Conservation (phyloP, 2,797 vertebrate genomes). For the Petrocephalus schoutedeni region DNA sequence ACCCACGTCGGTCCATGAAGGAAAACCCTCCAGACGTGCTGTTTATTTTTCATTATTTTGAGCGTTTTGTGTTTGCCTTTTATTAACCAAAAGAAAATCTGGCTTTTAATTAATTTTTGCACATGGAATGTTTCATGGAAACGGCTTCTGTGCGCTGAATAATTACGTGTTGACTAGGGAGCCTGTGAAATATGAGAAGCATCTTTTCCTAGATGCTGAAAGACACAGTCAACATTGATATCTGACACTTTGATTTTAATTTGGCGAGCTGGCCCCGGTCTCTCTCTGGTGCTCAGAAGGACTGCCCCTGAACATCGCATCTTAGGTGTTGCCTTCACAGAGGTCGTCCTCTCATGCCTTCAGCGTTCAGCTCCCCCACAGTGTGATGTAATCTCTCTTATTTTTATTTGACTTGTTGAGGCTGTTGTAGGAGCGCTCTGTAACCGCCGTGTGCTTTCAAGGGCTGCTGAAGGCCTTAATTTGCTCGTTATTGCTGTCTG, state of each 20-base stretch:
- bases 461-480: neutral
- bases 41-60: neutral
- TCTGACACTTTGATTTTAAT: conserved; percentile 19
- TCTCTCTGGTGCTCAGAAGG: neutral
- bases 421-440: neutral
- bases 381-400: neutral
- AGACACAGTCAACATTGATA: conserved; percentile 13
- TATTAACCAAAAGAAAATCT: neutral
- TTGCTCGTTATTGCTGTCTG: neutral
- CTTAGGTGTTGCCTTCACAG: neutral
- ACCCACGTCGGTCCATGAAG: neutral
- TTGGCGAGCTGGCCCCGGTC: neutral
- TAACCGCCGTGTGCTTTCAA: neutral
- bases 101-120: conserved; percentile 10
- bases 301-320: neutral
- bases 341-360: neutral
- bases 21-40: neutral
- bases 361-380: neutral
- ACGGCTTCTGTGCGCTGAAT: neutral
- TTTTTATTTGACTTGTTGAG: neutral
- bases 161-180: neutral
- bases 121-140: neutral
- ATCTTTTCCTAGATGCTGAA: neutral
- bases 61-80: neutral
- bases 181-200: neutral